Base-by-base conservation (phyloP, 2,113 vertebrate species). In the Shinisaurus crocodilurus region DNA sequence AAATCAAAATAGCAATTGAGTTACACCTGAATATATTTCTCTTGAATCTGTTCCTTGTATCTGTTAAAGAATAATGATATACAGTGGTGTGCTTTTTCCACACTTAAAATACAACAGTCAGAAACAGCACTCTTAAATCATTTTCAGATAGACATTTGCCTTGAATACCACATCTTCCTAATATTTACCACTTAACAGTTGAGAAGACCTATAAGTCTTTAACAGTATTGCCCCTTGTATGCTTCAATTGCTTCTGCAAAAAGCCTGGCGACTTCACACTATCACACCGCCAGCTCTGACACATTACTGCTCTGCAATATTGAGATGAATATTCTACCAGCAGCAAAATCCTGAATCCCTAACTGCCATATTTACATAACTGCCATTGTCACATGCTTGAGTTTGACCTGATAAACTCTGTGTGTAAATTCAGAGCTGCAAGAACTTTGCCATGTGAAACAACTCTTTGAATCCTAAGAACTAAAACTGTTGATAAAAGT, bases 1-100 rank as follows among this genome's bases (percentile, higher is more conserved):
- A 93, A 97, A 96, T 93, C n/a, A 91, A 89, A 90, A 88, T 91
- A 92, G 87, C 91, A 54, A 88, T 94, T 92, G 89, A 93, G 93
- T 86, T 86, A 89, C 4, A 89, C 18, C 27, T 50, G 86, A 6
- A 2, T 25, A 92, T 29, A 85, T 54, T 13, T 3, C 89, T 89
- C 0, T 3, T 7, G 48, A 77, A 32, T 63, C 32, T 80, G 23
- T 60, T 23, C 8, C 67, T 82, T 43, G 32, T n/a, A 34, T 45
- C 48, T 40, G 40, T 7, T 76, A 60, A 87, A 12, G 72, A n/a
- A 45, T 5, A 34, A 43, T 25, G 54, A 63, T 32, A 15, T 45
- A 45, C 40, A 87, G 8, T 15, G 27, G 20, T 54, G 10, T 2
- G 25, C 67, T n/a, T 79, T 86, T 10, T 48, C 27, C 40, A 87